Evolutionary conservation across 2,113 vertebrate genomes (phyloP).

Genomic region (Ancistrus triradiatus): DNA sequence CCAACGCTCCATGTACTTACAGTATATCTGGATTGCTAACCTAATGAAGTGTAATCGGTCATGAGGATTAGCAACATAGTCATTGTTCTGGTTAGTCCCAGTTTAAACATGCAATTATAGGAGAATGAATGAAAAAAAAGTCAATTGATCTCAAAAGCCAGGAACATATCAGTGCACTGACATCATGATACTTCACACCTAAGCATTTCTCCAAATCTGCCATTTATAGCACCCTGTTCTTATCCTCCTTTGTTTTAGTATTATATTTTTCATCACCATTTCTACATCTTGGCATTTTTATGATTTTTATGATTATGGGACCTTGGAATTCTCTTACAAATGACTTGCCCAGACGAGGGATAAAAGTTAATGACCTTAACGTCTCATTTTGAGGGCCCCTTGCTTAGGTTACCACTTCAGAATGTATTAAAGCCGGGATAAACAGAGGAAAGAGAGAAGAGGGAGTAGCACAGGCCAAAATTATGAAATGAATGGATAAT

Average conservation of each 20-base stretch:
- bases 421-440: neutral
- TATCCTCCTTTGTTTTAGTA: conserved; percentile 19
- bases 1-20: neutral
- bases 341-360: conserved; percentile 52
- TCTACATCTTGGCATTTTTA: conserved; percentile 16
- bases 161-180: neutral
- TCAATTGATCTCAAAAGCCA: neutral
- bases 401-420: conserved; percentile 46
- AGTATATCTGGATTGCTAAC: neutral
- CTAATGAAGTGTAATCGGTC: conserved; percentile 12
- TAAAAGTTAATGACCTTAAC: conserved; percentile 68
- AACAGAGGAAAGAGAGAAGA: conserved; percentile 49
- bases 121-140: conserved; percentile 1
- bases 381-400: conserved; percentile 58
- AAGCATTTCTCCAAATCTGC: neutral
- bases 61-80: conserved; percentile 1
- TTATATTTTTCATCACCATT: conserved; percentile 18
- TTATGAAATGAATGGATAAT: conserved; percentile 61
- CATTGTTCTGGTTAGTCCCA: conserved; percentile 28
- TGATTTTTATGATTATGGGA: conserved; percentile 38
- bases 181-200: conserved; percentile 3
- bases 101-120: conserved; percentile 12
- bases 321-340: conserved; percentile 46
- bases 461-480: conserved; percentile 38
- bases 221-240: neutral